Conservation (phyloP, 2,888 invertebrate species). For the Drosophila aldrichi region DNA sequence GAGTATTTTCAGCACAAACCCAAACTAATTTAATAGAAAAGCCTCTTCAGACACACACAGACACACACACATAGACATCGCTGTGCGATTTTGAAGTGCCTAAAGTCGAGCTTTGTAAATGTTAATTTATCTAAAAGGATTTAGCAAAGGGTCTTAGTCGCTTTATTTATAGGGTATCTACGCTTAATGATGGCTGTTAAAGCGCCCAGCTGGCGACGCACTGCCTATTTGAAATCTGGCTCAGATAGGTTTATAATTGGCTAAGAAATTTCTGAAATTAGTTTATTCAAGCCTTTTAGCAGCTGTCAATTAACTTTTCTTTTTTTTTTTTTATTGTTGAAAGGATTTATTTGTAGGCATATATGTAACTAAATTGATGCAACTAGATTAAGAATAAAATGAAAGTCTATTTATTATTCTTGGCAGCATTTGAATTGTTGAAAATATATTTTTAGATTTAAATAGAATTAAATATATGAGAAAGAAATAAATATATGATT, state of each 20-base stretch:
- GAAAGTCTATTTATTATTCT: too few relatives aligned
- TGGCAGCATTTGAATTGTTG: too few relatives aligned
- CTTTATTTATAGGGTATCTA: not conserved
- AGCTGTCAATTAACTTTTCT: not conserved
- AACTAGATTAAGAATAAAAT: too few relatives aligned
- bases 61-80: not conserved
- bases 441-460: too few relatives aligned
- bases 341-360: too few relatives aligned
- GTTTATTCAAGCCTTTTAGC: not conserved
- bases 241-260: not conserved
- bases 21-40: constrained; percentile 45
- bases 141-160: constrained; percentile 1
- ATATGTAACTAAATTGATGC: too few relatives aligned
- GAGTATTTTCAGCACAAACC: constrained; percentile 25
- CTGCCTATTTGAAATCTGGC: not conserved
- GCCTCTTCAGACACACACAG: not conserved
- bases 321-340: not conserved
- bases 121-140: constrained; percentile 53
- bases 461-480: too few relatives aligned
- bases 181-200: not conserved
- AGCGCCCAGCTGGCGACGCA: not conserved
- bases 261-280: not conserved
- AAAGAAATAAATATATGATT: too few relatives aligned
- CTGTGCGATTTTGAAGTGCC: constrained; percentile 20
- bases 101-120: constrained; percentile 22